These are phyloP conservation scores for Prietella phreatophila DNA, from an alignment of 2,113 vertebrate genomes.

Conservation along the genomic window DNA sequence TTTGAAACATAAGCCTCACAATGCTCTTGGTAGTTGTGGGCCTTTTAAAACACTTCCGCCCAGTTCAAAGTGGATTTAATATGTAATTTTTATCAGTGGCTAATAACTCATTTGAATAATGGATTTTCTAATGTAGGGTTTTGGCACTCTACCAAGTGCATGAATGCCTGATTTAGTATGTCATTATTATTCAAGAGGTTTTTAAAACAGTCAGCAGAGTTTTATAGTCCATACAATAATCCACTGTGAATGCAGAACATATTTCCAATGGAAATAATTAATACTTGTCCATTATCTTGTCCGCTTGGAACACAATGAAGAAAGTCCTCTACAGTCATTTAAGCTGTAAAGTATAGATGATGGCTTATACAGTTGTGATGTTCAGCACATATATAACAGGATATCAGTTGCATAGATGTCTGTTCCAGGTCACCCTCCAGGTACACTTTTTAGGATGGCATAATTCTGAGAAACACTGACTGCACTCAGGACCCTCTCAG, in stretches of 20 bases:
- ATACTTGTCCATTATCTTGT: conserved; percentile 35
- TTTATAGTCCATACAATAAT: conserved; percentile 46
- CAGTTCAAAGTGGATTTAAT: conserved; percentile 37
- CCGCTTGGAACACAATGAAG: conserved; percentile 31
- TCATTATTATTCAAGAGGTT: conserved; percentile 76
- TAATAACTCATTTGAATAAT: conserved; percentile 73
- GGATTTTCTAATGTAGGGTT: conserved; percentile 66
- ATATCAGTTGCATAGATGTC: neutral
- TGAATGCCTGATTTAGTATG: conserved; percentile 66
- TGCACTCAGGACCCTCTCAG: neutral
- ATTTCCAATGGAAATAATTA: conserved; percentile 36
- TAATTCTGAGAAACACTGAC: conserved; percentile 22
- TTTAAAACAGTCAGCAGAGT: conserved; percentile 61
- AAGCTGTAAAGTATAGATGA: neutral
- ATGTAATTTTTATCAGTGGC: conserved; percentile 38
- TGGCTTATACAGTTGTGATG: neutral
- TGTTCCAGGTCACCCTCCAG: neutral
- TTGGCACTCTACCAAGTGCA: conserved; percentile 65
- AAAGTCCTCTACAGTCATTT: conserved; percentile 26
- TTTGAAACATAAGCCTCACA: conserved; percentile 8
- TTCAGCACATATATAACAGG: neutral
- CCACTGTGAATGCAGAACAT: conserved; percentile 36
- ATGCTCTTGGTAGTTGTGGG: neutral
- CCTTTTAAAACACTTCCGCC: conserved; percentile 26
- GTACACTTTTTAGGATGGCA: conserved; percentile 24